Evolutionary conservation across 2,888 invertebrate species (phyloP), one percentile per base, ranked within the genome.

Genomic region (Dastarcus helophoroides): DNA sequence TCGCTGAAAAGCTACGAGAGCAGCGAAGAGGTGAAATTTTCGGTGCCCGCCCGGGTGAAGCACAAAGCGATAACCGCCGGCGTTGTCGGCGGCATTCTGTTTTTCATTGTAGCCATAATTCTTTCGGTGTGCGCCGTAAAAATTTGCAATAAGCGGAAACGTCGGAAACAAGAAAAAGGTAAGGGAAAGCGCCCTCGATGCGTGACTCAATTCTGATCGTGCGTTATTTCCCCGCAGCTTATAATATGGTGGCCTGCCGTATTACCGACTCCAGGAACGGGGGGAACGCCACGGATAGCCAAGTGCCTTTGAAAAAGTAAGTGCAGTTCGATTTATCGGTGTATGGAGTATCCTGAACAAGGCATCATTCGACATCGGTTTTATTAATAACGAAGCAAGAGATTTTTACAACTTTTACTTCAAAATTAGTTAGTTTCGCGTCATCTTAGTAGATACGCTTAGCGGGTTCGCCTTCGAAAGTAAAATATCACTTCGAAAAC

Each of bases 271-370:
- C 86, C 56, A 80, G 90, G 68, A 89, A 89, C 66, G 88, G 89
- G 56, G 69, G 71, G 56, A 64, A 73, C 65, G 69, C 73, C 64
- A 75, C 79, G 65, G 74, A 85, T 79, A 89, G 88, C 77, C 85
- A 86, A 79, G 85, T 91, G 84, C 89, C 89, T 85, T 85, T 89
- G 79, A 90, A 90, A 78, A 90, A 89, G 91, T 91, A 70, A 88
- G 88, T 80, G 23, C 22, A 11, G n/a, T n/a, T n/a, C n/a, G n/a
- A n/a, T n/a, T n/a, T n/a, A n/a, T n/a, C n/a, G n/a, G n/a, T n/a
- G n/a, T n/a, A n/a, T n/a, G n/a, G n/a, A n/a, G n/a, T n/a, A n/a
- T n/a, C n/a, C n/a, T n/a, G n/a, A n/a, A n/a, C n/a, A n/a, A n/a
- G n/a, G n/a, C n/a, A n/a, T n/a, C n/a, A n/a, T n/a, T n/a, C n/a